Percentiles rank a stretch among this genome's conserved stretches.
Evolutionary conservation across 2,113 vertebrate species (phyloP).

Genomic region (Nestor notabilis): DNA sequence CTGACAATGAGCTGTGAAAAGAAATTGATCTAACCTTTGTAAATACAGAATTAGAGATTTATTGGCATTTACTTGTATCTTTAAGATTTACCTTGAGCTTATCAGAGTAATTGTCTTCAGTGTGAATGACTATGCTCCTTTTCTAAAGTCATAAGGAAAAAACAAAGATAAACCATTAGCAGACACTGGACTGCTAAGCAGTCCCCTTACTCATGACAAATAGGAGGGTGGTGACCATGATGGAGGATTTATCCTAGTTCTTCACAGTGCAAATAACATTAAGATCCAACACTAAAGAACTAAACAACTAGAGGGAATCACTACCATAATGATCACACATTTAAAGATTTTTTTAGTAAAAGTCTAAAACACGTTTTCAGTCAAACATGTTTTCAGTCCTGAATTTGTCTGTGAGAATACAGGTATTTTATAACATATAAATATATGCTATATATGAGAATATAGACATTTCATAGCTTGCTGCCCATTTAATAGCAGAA

Average conservation of each 20-base stretch:
- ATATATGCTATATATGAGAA: too few relatives aligned
- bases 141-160: background rate
- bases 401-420: background rate
- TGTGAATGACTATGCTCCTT: background rate
- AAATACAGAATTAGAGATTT: background rate
- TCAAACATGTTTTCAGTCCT: background rate
- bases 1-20: background rate
- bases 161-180: background rate
- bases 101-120: background rate
- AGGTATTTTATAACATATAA: too few relatives aligned
- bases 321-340: background rate
- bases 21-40: background rate
- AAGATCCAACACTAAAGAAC: background rate
- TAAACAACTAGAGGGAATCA: background rate
- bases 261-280: background rate
- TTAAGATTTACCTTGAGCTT: background rate
- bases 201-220: background rate
- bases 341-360: background rate
- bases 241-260: accelerated
- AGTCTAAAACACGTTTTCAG: background rate
- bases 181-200: background rate
- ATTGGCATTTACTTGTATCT: background rate
- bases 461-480: too few relatives aligned
- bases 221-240: background rate
- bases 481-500: background rate